Conservation (phyloP, 1,140 invertebrate genomes). For the Pseudoatta argentina region DNA sequence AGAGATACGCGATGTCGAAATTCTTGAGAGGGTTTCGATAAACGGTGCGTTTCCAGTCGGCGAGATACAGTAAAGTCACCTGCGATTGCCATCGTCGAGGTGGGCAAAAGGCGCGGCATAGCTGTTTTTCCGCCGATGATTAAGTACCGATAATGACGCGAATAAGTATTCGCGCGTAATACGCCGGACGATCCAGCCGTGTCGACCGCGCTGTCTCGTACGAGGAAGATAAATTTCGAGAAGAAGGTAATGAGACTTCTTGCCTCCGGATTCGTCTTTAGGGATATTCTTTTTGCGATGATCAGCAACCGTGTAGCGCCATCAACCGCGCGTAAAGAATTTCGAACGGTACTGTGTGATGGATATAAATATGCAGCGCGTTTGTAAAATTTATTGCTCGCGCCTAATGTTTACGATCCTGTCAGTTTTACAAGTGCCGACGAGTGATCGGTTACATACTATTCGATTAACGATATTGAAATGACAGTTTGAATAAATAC, state of each 20-base stretch:
- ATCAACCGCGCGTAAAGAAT: slow-evolving; percentile 57
- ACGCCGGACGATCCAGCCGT: slow-evolving; percentile 27
- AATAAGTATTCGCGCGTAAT: slow-evolving; percentile 56
- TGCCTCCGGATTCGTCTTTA: slow-evolving; percentile 63
- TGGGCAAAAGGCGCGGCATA: slow-evolving; percentile 2
- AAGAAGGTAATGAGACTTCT: slow-evolving; percentile 69
- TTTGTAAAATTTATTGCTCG: slow-evolving; percentile 26
- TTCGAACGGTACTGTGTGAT: background rate
- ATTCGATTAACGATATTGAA: slow-evolving; percentile 12
- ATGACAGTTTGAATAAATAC: background rate
- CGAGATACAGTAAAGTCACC: background rate
- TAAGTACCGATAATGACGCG: slow-evolving; percentile 71
- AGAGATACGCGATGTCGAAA: slow-evolving; percentile 21
- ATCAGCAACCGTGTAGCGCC: slow-evolving; percentile 46
- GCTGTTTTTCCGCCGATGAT: slow-evolving; percentile 63
- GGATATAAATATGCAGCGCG: slow-evolving; percentile 68
- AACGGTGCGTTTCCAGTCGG: slow-evolving; percentile 23
- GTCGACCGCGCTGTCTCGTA: slow-evolving; percentile 54
- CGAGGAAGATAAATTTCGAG: slow-evolving; percentile 72
- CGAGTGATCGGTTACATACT: background rate
- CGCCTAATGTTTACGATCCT: slow-evolving; percentile 35
- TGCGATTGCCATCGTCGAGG: slow-evolving; percentile 26
- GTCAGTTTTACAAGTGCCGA: background rate
- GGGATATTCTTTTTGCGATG: slow-evolving; percentile 59
- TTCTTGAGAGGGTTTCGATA: background rate